Evolutionary conservation across 2,113 vertebrate genomes (phyloP).

Genomic region (Hystrix cristata): DNA sequence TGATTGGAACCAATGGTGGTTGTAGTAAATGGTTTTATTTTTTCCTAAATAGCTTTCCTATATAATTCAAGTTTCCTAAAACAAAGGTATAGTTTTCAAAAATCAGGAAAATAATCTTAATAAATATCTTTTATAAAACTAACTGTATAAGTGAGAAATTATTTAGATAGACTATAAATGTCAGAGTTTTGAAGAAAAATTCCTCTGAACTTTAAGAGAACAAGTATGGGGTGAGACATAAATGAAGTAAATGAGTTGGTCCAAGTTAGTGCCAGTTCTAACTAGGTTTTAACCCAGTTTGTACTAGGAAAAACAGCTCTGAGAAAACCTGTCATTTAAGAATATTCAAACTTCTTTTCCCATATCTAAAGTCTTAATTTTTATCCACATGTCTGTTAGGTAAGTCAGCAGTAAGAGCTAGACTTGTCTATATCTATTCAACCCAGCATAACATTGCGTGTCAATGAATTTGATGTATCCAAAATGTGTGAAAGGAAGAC

Average conservation of each 20-base stretch:
- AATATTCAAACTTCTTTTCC: slow-evolving; percentile 19
- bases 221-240: not conserved
- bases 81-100: not conserved
- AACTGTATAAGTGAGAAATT: not conserved
- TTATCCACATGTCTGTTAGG: not conserved
- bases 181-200: slow-evolving; percentile 6
- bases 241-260: slow-evolving; percentile 22
- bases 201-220: slow-evolving; percentile 42
- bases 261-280: not conserved
- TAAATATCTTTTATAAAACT: slow-evolving; percentile 12
- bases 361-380: not conserved
- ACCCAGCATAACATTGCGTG: not conserved
- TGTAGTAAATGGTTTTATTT: slow-evolving; percentile 54
- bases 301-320: not conserved
- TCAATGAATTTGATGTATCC: not conserved
- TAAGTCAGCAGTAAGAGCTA: not conserved
- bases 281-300: not conserved
- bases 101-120: slow-evolving; percentile 50
- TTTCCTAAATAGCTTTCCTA: not conserved
- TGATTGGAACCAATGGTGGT: not conserved
- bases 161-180: not conserved
- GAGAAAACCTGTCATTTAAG: slow-evolving; percentile 40
- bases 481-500: not conserved
- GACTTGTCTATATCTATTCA: not conserved
- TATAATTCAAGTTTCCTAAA: slow-evolving; percentile 14